Conservation (phyloP, 2,113 vertebrate genomes). For the Stegostoma tigrinum region DNA sequence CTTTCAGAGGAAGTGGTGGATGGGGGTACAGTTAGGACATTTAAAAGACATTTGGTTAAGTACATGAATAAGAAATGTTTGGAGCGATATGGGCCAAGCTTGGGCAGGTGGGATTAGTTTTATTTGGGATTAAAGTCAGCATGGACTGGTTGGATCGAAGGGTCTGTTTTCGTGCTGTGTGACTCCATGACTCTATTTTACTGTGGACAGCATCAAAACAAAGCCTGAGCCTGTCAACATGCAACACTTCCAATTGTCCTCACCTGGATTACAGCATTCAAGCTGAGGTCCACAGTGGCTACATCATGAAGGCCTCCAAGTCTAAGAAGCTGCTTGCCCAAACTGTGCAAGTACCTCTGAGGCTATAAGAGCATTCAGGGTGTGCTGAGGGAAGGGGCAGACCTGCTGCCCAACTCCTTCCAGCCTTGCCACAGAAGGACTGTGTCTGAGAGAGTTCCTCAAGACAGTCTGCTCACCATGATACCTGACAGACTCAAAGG, state of each 20-base stretch:
- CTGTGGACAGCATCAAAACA: not conserved
- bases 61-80: too few relatives aligned
- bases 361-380: not conserved
- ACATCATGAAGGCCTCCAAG: not conserved
- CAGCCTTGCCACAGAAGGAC: not conserved
- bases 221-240: not conserved
- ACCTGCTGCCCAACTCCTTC: not conserved
- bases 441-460: not conserved
- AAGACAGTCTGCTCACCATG: not conserved
- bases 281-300: not conserved
- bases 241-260: not conserved
- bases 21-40: too few relatives aligned
- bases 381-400: not conserved
- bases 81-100: too few relatives aligned
- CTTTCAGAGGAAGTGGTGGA: too few relatives aligned
- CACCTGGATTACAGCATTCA: not conserved
- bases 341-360: not conserved
- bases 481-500: not conserved
- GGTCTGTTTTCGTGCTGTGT: too few relatives aligned
- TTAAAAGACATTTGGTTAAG: too few relatives aligned
- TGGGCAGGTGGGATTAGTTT: too few relatives aligned
- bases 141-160: too few relatives aligned
- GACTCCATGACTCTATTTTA: too few relatives aligned
- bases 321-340: not conserved
- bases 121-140: too few relatives aligned